These are phyloP conservation scores for Microchrysa polita DNA, from an alignment of 2,888 invertebrate species.

Conservation along the genomic window DNA sequence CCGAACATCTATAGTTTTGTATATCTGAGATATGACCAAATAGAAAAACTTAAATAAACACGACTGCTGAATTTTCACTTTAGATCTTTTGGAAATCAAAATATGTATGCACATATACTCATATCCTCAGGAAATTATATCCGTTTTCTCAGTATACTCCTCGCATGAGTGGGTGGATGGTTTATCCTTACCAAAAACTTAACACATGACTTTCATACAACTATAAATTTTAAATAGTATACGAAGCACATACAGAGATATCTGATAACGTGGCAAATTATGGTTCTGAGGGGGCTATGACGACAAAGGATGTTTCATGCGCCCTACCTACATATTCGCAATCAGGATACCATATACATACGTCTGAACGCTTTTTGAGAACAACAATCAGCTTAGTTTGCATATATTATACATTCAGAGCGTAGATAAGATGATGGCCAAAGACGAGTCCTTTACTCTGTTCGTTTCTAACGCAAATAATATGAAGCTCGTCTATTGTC, in stretches of 20 bases:
- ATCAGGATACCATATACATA: conserved; percentile 5
- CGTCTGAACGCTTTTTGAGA: not conserved
- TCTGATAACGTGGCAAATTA: conserved; percentile 2
- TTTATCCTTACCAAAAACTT: conserved; percentile 24
- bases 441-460: not conserved
- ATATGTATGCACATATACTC: too few relatives aligned
- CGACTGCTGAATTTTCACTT: conserved; percentile 37
- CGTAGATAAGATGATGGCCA: not conserved
- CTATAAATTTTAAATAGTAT: conserved; percentile 37
- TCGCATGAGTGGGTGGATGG: not conserved
- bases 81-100: not conserved
- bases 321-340: conserved; percentile 2
- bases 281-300: not conserved
- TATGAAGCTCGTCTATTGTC: not conserved
- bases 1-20: conserved; percentile 25
- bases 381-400: conserved; percentile 41
- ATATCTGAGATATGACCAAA: conserved; percentile 33
- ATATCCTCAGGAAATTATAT: conserved; percentile 13
- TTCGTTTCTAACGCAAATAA: conserved; percentile 12
- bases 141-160: conserved; percentile 3
- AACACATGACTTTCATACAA: conserved; percentile 24
- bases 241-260: conserved; percentile 11
- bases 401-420: conserved; percentile 24
- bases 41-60: conserved; percentile 38
- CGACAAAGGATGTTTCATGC: conserved; percentile 17